Evolutionary conservation across 2,797 vertebrate species (phyloP), one percentile per base, ranked within the genome.

Genomic region (Coregonus sp.): DNA sequence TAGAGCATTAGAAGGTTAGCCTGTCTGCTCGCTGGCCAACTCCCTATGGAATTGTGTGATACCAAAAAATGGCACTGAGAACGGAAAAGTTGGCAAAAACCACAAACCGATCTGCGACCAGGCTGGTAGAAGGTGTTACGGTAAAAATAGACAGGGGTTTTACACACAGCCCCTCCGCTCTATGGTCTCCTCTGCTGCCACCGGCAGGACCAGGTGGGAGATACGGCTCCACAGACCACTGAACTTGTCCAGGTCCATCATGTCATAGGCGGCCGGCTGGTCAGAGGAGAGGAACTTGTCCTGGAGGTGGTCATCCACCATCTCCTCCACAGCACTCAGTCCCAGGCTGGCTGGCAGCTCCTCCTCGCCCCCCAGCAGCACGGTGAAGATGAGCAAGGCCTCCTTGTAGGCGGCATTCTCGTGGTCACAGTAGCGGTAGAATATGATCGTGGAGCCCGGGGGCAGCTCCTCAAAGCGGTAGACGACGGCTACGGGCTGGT

Each of bases 381-480:
- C 94, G 0, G 97, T 98, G 82, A 99, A 94, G 77, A 96, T 84
- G 66, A 99, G 82, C 9, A 96, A 96, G 75, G 94, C 96, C 0
- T 87, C 92, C 86, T 98, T 99, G 79, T 95, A 98, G 16, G 96
- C 95, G 0, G 97, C 95, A 0, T 89, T 96, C 87, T 97, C 95
- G 0, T 99, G 97, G 88, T 99, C 97, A 0, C 98, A 99, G 86
- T 99, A 99, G 80, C 96, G 98, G 85, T 98, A 98, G 86, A 99
- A 98, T 85, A 99, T 98, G 59, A 99, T 91, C 0, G 97, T 96
- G 84, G 97, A 95, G 33, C 93, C 95, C 0, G 97, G 94, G 0
- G 97, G 97, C 61, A 99, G 91, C 79, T 95, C 92, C 68, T 98
- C 97, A 0, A 99, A 94, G 72, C 74, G 95, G 50, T 98, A 95